Evolutionary conservation across 2,113 vertebrate genomes (phyloP), one percentile per base, ranked within the genome.

Genomic region (Limnothrissa miodon): DNA sequence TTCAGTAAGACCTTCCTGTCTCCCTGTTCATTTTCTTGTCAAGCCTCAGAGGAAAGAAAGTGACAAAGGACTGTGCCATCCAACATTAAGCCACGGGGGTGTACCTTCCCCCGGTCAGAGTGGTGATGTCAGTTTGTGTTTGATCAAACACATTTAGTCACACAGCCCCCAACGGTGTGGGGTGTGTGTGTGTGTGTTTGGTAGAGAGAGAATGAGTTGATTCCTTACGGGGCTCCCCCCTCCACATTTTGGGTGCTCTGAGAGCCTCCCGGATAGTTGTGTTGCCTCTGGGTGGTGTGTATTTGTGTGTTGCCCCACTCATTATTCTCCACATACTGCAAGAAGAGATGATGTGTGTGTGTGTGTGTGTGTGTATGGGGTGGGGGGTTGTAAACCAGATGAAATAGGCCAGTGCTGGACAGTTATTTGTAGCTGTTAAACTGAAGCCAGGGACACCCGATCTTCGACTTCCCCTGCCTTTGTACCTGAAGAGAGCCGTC

Each of bases 281-380:
- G 89, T 83, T 85, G 91, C 92, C 90, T 86, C 86, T 90, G 88
- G 92, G 91, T 84, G 11, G 46, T 23, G 51, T 53, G 51, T 23
- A 5, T 53, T 17, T 53, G 51, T 53, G 51, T 53, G 51, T 53
- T 23, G 19, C 21, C 85, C 82, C 87, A 46, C 89, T 93, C 89
- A 90, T 94, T 92, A 92, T 90, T 89, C 90, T 86, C 81, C 80
- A 86, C 80, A 80, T 87, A 87, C 51, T 21, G 51, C 51, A 53
- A 53, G 21, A 53, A 53, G 51, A 53, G 51, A 53, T 53, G 51
- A 53, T n/a, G 1, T 59, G 23, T 59, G 56, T 59, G 2, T 59
- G 56, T 59, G 19, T 59, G 56, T n/a, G 19, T 59, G 56, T n/a
- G 56, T 59, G 56, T 29, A 25, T 11, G 46, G 46, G 51, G 51